phyloP scores from a whole-genome alignment of 2,113 vertebrate genomes.

The Thunnus thynnus region DNA sequence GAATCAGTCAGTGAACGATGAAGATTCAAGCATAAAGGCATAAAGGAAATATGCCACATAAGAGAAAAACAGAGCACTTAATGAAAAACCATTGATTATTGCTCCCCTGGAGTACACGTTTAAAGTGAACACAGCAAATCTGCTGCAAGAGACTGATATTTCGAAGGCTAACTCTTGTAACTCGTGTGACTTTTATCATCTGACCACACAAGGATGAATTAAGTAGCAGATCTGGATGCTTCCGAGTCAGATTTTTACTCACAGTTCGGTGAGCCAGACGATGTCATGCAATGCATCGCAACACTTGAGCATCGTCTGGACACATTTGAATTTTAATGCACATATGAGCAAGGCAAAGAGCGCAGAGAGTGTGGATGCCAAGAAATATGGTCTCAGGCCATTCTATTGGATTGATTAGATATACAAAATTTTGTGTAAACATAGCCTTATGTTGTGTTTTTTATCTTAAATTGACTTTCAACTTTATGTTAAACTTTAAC shows the following conservation, averaged over 20 bases:
- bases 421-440: slow-evolving; percentile 36
- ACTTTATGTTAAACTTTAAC: slow-evolving; percentile 40
- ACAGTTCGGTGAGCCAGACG: slow-evolving; percentile 61
- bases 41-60: slow-evolving; percentile 34
- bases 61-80: slow-evolving; percentile 50
- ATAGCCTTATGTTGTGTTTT: slow-evolving; percentile 49
- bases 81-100: slow-evolving; percentile 29
- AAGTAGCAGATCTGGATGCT: slow-evolving; percentile 75
- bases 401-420: slow-evolving; percentile 16
- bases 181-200: slow-evolving; percentile 48
- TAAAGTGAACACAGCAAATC: slow-evolving; percentile 27
- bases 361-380: slow-evolving; percentile 14
- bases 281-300: slow-evolving; percentile 7
- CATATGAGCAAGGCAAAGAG: slow-evolving; percentile 23
- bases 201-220: slow-evolving; percentile 44
- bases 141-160: slow-evolving; percentile 36
- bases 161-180: slow-evolving; percentile 24
- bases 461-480: slow-evolving; percentile 25
- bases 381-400: slow-evolving; percentile 19
- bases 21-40: slow-evolving; percentile 37
- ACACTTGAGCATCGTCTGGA: slow-evolving; percentile 12
- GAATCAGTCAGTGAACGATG: slow-evolving; percentile 42
- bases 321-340: slow-evolving; percentile 13
- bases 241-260: slow-evolving; percentile 57
- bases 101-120: slow-evolving; percentile 36